Percentiles rank a stretch among this genome's conserved stretches.
Conservation (phyloP, 1,140 invertebrate genomes). For the Pachypsylla venusta region DNA sequence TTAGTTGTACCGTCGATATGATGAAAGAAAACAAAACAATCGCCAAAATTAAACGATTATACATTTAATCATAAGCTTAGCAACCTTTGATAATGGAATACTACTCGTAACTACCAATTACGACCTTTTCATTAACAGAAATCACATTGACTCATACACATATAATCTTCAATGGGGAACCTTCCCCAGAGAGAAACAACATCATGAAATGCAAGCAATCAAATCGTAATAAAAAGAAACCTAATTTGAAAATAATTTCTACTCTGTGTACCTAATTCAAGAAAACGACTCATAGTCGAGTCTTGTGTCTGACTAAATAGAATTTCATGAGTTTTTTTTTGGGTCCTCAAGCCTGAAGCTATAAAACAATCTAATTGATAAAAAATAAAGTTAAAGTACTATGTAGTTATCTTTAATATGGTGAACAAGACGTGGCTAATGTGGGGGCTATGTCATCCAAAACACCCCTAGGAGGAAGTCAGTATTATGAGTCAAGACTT, state of each 20-base stretch:
- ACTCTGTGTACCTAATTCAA: neutral
- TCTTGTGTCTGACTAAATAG: neutral
- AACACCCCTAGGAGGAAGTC: neutral
- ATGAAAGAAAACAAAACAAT: no score
- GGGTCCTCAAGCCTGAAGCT: neutral
- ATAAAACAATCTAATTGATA: constrained; percentile 8
- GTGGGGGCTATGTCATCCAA: constrained; percentile 8
- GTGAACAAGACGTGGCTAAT: constrained; percentile 4
- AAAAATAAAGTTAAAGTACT: no score
- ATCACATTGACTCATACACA: no score
- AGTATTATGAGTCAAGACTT: no score
- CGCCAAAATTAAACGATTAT: no score
- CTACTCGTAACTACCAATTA: no score
- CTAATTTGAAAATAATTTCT: constrained; percentile 9
- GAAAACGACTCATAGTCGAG: neutral
- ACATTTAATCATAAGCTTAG: no score
- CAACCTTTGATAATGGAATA: no score
- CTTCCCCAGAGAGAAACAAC: no score
- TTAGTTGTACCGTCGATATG: no score
- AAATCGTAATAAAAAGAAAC: neutral
- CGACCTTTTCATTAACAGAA: no score
- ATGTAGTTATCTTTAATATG: constrained; percentile 7
- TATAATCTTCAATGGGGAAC: no score
- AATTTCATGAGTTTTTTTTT: neutral
- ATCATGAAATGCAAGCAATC: neutral